These are phyloP conservation scores for Tichodroma muraria DNA, from an alignment of 2,113 vertebrate genomes.

Conservation along the genomic window DNA sequence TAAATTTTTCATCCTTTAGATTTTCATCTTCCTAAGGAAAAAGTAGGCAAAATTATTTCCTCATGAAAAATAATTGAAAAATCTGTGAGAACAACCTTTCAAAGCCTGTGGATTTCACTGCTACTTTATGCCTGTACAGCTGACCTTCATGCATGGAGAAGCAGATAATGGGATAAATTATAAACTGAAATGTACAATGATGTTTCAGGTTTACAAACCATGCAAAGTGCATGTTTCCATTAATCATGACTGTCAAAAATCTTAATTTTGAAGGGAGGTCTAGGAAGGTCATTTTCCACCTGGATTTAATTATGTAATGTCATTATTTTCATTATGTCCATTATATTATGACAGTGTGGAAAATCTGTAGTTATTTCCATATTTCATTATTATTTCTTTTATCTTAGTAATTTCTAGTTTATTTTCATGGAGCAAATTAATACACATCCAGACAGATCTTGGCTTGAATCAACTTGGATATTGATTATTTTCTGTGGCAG, in stretches of 20 bases:
- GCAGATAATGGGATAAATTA: slow-evolving; percentile 48
- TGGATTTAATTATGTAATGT: slow-evolving; percentile 61
- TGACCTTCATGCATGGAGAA: slow-evolving; percentile 26
- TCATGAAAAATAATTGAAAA: slow-evolving; percentile 22
- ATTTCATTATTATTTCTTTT: slow-evolving; percentile 5
- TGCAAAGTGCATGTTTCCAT: slow-evolving; percentile 45
- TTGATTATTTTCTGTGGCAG: background rate
- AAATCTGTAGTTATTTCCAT: background rate
- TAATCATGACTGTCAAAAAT: slow-evolving; percentile 37
- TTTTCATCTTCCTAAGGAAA: background rate
- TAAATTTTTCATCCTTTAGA: background rate
- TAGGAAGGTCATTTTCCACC: slow-evolving; percentile 55
- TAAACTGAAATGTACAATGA: slow-evolving; percentile 41
- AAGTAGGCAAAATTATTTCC: slow-evolving; percentile 10
- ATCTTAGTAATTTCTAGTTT: background rate
- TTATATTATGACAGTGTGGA: slow-evolving; percentile 14
- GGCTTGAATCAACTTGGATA: background rate
- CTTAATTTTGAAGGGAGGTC: slow-evolving; percentile 35
- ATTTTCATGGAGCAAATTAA: background rate
- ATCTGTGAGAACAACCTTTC: slow-evolving; percentile 1
- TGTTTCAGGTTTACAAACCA: slow-evolving; percentile 40
- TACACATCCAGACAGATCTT: background rate
- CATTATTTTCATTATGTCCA: slow-evolving; percentile 45
- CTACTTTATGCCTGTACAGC: background rate
- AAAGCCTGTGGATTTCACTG: background rate